Evolutionary conservation across 2,888 invertebrate genomes (phyloP).

Genomic region (Lasioglossum morio): DNA sequence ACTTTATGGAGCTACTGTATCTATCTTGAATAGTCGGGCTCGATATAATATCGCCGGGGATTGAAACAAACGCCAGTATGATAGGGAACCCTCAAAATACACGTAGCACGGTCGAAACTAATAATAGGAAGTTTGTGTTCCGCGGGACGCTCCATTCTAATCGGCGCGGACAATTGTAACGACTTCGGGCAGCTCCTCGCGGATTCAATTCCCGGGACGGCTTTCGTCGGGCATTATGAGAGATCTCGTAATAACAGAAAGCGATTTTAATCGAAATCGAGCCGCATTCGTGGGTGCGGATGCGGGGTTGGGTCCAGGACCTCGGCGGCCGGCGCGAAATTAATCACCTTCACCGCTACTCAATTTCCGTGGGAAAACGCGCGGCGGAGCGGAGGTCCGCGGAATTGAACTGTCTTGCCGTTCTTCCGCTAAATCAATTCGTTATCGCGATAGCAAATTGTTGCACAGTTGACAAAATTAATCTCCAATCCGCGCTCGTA

Average conservation of each 20-base stretch:
- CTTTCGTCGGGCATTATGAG: not conserved
- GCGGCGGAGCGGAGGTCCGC: conserved; percentile 18
- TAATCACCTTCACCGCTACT: conserved; percentile 44
- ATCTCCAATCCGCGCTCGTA: conserved; percentile 36
- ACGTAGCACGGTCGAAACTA: not conserved
- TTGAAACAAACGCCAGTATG: not conserved
- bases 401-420: conserved; percentile 56
- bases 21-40: not conserved
- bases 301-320: not conserved
- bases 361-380: conserved; percentile 50
- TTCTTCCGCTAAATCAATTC: conserved; percentile 52
- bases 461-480: conserved; percentile 56
- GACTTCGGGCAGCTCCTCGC: not conserved
- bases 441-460: conserved; percentile 54
- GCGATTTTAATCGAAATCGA: conserved; percentile 12
- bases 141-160: not conserved
- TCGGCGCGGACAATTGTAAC: not conserved
- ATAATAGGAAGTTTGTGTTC: not conserved
- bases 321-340: conserved; percentile 29
- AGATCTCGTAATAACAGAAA: conserved; percentile 13
- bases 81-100: not conserved
- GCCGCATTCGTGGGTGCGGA: not conserved
- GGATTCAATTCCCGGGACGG: not conserved
- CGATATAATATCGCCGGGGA: not conserved
- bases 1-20: not conserved